These are phyloP conservation scores for Temnothorax rugatulus DNA, from an alignment of 2,888 invertebrate genomes.

Conservation along the genomic window DNA sequence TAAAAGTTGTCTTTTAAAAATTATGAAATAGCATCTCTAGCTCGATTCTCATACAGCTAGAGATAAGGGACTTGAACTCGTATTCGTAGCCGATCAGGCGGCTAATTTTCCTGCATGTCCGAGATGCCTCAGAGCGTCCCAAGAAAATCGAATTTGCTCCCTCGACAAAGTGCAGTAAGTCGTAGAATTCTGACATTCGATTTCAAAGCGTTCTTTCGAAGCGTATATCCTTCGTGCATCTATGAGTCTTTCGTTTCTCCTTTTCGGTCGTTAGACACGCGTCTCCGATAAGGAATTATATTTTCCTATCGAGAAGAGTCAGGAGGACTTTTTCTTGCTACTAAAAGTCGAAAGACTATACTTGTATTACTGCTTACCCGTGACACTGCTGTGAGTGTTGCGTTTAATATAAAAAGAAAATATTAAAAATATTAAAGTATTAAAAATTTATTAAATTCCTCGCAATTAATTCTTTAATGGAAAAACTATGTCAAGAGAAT, in stretches of 20 bases:
- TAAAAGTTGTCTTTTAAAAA: neutral
- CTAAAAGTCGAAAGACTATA: neutral
- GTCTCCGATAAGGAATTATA: conserved; percentile 24
- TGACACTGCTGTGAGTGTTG: neutral
- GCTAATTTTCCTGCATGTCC: conserved; percentile 43
- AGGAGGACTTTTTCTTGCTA: neutral
- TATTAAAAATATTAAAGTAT: no score
- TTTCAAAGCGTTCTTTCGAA: conserved; percentile 40
- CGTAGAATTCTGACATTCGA: conserved; percentile 18
- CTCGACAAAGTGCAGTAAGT: conserved; percentile 23
- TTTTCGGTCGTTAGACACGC: neutral
- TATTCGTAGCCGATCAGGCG: conserved; percentile 29
- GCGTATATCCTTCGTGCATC: conserved; percentile 10
- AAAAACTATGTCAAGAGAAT: neutral
- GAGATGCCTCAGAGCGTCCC: conserved; percentile 48
- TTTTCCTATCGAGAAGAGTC: conserved; percentile 21
- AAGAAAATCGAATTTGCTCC: conserved; percentile 62
- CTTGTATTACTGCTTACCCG: neutral
- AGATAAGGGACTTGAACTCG: neutral
- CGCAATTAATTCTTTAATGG: neutral
- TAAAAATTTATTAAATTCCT: neutral
- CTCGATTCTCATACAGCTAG: neutral
- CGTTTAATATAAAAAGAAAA: neutral
- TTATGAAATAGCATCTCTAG: neutral
- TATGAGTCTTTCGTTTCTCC: neutral